These are phyloP conservation scores for Spisula subtruncata DNA, from an alignment of 2,888 invertebrate species.

Conservation along the genomic window DNA sequence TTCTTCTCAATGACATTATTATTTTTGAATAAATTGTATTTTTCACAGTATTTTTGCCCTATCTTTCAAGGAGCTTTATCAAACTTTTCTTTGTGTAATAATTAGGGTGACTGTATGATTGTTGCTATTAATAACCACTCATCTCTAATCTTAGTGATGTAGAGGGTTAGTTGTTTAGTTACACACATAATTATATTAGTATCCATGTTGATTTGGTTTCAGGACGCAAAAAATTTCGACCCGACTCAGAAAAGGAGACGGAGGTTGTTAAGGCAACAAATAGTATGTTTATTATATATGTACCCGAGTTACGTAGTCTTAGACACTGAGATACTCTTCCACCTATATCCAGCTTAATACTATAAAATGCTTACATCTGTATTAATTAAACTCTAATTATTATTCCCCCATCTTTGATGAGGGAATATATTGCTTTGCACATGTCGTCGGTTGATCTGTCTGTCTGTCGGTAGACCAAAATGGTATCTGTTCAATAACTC, in stretches of 20 bases:
- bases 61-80: neutral
- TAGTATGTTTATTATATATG: conserved; percentile 48
- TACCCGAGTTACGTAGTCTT: neutral
- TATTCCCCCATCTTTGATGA: neutral
- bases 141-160: neutral
- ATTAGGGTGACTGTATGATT: too few relatives aligned
- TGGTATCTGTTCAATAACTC: too few relatives aligned
- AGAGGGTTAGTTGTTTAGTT: neutral
- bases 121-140: too few relatives aligned
- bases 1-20: too few relatives aligned
- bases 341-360: conserved; percentile 5
- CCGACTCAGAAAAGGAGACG: conserved; percentile 50
- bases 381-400: neutral
- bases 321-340: neutral
- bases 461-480: too few relatives aligned
- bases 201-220: conserved; percentile 46
- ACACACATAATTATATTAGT: too few relatives aligned
- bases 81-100: too few relatives aligned
- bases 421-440: too few relatives aligned
- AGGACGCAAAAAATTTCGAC: conserved; percentile 42
- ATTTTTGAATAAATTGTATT: too few relatives aligned
- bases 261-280: conserved; percentile 54
- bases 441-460: too few relatives aligned
- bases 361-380: neutral
- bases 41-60: neutral